phyloP scores from a whole-genome alignment of 2,113 vertebrate species.

The Myotis davidii region DNA sequence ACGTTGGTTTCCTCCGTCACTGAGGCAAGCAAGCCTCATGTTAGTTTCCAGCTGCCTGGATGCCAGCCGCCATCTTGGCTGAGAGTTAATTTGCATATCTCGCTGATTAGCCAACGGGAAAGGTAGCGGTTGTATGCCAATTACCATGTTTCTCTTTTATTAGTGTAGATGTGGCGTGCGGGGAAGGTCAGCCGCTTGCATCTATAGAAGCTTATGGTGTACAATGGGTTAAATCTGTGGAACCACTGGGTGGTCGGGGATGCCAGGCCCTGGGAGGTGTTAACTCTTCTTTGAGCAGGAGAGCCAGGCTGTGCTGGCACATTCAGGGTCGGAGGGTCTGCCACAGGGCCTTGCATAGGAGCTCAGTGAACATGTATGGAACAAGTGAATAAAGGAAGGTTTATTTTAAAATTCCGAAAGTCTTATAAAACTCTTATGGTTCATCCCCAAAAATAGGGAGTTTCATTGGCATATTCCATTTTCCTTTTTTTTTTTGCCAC shows the following conservation, averaged over 20 bases:
- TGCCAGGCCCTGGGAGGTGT: not conserved
- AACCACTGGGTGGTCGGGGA: not conserved
- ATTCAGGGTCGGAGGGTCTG: not conserved
- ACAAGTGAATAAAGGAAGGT: not conserved
- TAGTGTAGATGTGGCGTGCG: no score
- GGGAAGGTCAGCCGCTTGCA: no score
- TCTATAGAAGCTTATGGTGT: no score
- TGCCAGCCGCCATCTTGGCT: no score
- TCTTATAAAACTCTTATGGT: not conserved
- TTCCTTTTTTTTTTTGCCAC: not conserved
- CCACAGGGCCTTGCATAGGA: not conserved
- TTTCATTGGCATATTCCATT: not conserved
- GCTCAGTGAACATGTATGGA: not conserved
- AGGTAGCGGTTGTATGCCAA: no score
- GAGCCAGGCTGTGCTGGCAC: not conserved
- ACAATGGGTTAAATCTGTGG: not conserved
- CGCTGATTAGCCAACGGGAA: no score
- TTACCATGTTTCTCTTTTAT: no score
- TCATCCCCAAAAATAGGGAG: conserved; percentile 26
- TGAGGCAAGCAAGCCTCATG: no score
- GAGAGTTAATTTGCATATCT: no score
- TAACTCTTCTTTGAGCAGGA: accelerated
- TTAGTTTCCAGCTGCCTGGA: no score
- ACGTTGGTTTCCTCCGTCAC: no score
- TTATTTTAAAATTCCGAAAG: not conserved